phyloP scores from a whole-genome alignment of 2,113 vertebrate species.

The Macquaria australasica region DNA sequence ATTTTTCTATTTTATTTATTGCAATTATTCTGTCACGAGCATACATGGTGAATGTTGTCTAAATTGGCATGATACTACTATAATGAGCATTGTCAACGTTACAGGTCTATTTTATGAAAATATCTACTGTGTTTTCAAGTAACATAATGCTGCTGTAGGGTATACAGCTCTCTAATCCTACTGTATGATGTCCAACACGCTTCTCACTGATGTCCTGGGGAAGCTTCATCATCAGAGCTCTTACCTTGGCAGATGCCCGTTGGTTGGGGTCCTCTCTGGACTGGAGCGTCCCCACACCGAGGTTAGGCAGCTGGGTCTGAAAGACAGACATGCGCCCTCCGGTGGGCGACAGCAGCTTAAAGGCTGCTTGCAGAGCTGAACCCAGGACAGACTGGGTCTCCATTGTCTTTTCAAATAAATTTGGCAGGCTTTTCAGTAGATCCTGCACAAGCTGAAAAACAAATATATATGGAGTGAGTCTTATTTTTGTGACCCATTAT shows the following conservation, averaged over 20 bases:
- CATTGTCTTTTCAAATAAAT: conserved; percentile 94
- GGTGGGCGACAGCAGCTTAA: conserved; percentile 94
- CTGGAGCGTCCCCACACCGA: conserved; percentile 92
- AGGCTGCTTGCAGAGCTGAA: conserved; percentile 94
- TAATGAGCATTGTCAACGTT: too few relatives aligned
- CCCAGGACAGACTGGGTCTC: conserved; percentile 97
- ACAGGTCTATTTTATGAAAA: too few relatives aligned
- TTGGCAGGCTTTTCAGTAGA: conserved; percentile 92
- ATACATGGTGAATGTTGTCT: too few relatives aligned
- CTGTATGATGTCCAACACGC: background rate
- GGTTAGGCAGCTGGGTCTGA: conserved; percentile 95
- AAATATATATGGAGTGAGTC: background rate
- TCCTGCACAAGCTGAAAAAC: conserved; percentile 92
- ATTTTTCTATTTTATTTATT: too few relatives aligned
- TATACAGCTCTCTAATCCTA: background rate
- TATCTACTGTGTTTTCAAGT: too few relatives aligned
- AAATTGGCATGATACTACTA: too few relatives aligned
- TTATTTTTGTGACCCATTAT: background rate
- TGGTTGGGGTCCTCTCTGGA: conserved; percentile 95
- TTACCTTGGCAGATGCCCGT: conserved; percentile 92
- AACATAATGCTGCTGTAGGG: background rate
- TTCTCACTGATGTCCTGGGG: background rate
- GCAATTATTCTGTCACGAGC: too few relatives aligned
- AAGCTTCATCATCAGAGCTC: background rate
- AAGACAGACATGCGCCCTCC: conserved; percentile 95